Evolutionary conservation across 2,888 invertebrate species (phyloP).

Genomic region (Cacoxenus indagator): DNA sequence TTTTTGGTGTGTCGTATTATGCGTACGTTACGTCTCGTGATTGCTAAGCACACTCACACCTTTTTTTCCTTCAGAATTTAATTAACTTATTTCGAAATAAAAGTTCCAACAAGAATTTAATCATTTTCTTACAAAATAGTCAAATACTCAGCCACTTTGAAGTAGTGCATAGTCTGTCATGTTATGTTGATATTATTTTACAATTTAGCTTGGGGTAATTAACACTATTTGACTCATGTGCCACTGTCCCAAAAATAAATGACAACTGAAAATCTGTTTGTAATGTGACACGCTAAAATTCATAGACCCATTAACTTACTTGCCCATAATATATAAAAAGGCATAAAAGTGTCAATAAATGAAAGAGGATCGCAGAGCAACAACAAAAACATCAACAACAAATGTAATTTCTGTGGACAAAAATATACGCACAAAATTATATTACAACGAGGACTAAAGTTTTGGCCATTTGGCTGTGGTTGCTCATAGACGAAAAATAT

Average conservation of each 20-base stretch:
- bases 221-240: not conserved
- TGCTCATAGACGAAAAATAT: slow-evolving; percentile 29
- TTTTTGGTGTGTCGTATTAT: too few relatives aligned
- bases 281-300: slow-evolving; percentile 8
- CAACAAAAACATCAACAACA: slow-evolving; percentile 17
- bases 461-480: not conserved
- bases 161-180: too few relatives aligned
- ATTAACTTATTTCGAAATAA: too few relatives aligned
- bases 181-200: too few relatives aligned
- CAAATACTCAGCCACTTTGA: too few relatives aligned
- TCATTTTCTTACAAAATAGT: too few relatives aligned
- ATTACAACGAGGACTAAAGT: slow-evolving; percentile 13
- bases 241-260: not conserved
- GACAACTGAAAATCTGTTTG: not conserved
- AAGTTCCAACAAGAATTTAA: too few relatives aligned
- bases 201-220: too few relatives aligned
- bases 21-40: too few relatives aligned
- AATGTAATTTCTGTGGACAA: slow-evolving; percentile 20
- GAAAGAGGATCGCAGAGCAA: slow-evolving; percentile 36
- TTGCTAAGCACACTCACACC: too few relatives aligned
- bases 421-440: not conserved
- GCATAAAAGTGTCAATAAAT: slow-evolving; percentile 45
- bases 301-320: slow-evolving; percentile 33
- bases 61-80: too few relatives aligned
- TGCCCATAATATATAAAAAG: slow-evolving; percentile 22